Evolutionary conservation across 2,888 invertebrate genomes (phyloP).

Genomic region (Chesias legatella): DNA sequence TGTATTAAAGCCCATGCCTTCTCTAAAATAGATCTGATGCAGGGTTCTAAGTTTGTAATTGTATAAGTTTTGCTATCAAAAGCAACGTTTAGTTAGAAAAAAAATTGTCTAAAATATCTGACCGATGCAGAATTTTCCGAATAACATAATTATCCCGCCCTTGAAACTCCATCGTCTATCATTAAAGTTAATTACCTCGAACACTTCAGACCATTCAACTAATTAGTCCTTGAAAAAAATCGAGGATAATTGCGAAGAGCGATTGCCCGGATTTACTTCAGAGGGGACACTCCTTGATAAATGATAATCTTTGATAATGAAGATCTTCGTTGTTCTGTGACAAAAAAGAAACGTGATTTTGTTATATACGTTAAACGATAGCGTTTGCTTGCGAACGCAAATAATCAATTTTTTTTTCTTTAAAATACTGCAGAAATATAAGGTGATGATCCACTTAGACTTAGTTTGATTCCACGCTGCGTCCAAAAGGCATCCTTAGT

Average conservation of each 20-base stretch:
- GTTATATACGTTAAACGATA: neutral
- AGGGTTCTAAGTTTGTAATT: too few species aligned
- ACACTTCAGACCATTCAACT: conserved; percentile 66
- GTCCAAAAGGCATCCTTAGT: too few species aligned
- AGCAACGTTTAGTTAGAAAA: too few species aligned
- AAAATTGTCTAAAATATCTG: too few species aligned
- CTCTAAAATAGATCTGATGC: too few species aligned
- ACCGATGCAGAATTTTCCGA: neutral
- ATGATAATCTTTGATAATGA: conserved; percentile 35
- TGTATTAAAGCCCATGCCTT: too few species aligned
- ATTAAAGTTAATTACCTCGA: conserved; percentile 69
- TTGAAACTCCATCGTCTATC: conserved; percentile 56
- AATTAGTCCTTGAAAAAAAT: conserved; percentile 71
- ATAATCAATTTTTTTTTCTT: too few species aligned
- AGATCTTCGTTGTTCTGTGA: conserved; percentile 1
- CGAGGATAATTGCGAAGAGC: conserved; percentile 68
- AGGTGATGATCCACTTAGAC: too few species aligned
- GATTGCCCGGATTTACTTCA: conserved; percentile 68
- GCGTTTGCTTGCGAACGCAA: too few species aligned
- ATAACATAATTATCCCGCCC: conserved; percentile 27
- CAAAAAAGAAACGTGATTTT: neutral
- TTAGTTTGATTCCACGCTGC: too few species aligned
- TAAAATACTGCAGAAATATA: too few species aligned
- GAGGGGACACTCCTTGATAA: conserved; percentile 62
- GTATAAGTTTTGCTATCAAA: too few species aligned